These are phyloP conservation scores for Caenorhabditis japonica DNA, from an alignment of 2,888 invertebrate genomes.

Conservation along the genomic window DNA sequence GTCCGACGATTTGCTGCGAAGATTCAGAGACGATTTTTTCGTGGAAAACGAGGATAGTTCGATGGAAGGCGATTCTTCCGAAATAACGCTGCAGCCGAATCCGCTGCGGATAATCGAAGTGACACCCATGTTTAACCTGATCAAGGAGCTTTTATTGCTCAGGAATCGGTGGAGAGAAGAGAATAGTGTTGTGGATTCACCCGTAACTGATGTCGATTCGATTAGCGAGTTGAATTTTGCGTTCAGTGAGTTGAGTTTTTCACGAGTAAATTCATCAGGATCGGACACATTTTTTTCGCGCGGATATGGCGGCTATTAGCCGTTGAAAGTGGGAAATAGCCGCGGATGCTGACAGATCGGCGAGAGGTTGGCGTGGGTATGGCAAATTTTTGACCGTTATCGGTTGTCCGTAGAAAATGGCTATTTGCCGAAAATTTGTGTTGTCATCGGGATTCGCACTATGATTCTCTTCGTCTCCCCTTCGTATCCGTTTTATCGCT, in stretches of 20 bases:
- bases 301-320: too few species aligned
- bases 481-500: too few species aligned
- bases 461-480: too few species aligned
- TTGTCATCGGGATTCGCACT: too few species aligned
- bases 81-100: conserved; percentile 7
- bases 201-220: conserved; percentile 21
- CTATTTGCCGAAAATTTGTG: too few species aligned
- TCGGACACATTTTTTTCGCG: too few species aligned
- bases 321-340: too few species aligned
- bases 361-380: too few species aligned
- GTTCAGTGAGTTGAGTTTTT: conserved; percentile 6
- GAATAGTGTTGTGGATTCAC: conserved; percentile 43
- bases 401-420: too few species aligned
- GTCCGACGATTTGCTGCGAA: conserved; percentile 8
- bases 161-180: conserved; percentile 54
- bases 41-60: not conserved
- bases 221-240: conserved; percentile 30
- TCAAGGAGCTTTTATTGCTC: conserved; percentile 47
- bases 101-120: conserved; percentile 16
- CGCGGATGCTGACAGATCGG: too few species aligned
- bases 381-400: too few species aligned
- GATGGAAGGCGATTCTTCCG: not conserved
- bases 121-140: conserved; percentile 38
- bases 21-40: conserved; percentile 41
- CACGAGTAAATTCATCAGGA: too few species aligned